A percentile compares a stretch with the other conserved stretches of the same genome.
Conservation (phyloP, 2,888 invertebrate species). For the Dione juno region DNA sequence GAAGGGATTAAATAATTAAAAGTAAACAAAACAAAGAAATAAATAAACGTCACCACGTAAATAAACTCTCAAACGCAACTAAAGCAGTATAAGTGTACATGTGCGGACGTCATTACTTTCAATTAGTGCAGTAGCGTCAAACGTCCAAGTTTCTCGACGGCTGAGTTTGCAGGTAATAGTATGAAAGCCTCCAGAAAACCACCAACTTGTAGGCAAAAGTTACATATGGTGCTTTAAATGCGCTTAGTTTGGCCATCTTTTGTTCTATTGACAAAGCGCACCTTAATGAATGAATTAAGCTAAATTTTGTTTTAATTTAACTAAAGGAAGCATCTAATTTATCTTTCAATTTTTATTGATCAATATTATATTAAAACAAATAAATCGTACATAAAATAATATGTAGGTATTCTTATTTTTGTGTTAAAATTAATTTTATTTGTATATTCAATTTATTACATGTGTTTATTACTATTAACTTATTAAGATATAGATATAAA, state of each 20-base stretch:
- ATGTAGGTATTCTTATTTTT: no score
- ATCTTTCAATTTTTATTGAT: no score
- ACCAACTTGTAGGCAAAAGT: constrained; percentile 20
- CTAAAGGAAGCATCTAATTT: not conserved
- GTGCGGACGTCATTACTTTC: constrained; percentile 16
- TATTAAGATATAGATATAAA: no score
- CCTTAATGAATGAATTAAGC: constrained; percentile 24
- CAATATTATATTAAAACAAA: no score
- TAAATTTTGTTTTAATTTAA: constrained; percentile 6
- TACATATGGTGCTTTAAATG: constrained; percentile 22
- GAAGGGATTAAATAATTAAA: no score
- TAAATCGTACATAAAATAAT: no score
- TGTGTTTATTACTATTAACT: no score
- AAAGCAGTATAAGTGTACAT: constrained; percentile 1
- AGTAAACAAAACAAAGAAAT: not conserved
- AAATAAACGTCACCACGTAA: not conserved
- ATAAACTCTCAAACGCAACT: not conserved
- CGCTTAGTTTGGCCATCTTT: constrained; percentile 21
- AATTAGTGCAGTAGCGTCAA: constrained; percentile 23
- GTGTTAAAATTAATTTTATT: no score
- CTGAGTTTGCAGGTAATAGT: constrained; percentile 5
- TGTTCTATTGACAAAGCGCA: constrained; percentile 16
- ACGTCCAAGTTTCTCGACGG: constrained; percentile 10
- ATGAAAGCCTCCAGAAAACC: constrained; percentile 22
- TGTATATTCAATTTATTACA: no score